Percentiles rank a stretch among this genome's conserved stretches.
Conservation (phyloP, 2,113 vertebrate species). For the Clinocottus analis region DNA sequence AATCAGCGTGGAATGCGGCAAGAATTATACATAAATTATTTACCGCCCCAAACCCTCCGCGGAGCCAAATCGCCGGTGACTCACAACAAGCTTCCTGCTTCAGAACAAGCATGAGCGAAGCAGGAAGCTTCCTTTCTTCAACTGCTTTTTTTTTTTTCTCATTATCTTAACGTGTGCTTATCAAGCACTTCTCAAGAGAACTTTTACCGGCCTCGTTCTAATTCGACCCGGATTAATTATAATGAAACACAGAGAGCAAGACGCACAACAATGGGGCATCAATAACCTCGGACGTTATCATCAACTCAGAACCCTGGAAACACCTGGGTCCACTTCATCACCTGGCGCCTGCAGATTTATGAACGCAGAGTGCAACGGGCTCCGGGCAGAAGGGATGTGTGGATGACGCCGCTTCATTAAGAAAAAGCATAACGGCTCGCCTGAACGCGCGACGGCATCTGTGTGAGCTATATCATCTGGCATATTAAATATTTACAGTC, state of each 20-base stretch:
- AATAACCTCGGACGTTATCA: slow-evolving; percentile 79
- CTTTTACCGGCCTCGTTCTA: slow-evolving; percentile 49
- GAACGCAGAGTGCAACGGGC: slow-evolving; percentile 39
- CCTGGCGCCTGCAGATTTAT: slow-evolving; percentile 71
- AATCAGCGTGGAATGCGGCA: slow-evolving; percentile 31
- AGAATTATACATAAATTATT: slow-evolving; percentile 9
- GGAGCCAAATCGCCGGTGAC: slow-evolving; percentile 14
- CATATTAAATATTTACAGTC: slow-evolving; percentile 72
- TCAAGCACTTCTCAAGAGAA: slow-evolving; percentile 31
- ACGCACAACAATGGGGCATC: slow-evolving; percentile 73
- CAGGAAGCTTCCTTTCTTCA: neutral
- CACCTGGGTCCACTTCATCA: slow-evolving; percentile 85
- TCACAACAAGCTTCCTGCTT: slow-evolving; percentile 10
- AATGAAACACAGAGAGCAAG: slow-evolving; percentile 66
- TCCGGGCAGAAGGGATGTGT: slow-evolving; percentile 56
- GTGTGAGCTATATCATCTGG: slow-evolving; percentile 54
- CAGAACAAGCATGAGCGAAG: neutral
- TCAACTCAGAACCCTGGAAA: slow-evolving; percentile 71
- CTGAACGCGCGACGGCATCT: slow-evolving; percentile 56
- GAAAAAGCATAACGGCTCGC: slow-evolving; percentile 39
- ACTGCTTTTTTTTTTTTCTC: slow-evolving; percentile 28
- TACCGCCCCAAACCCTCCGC: neutral
- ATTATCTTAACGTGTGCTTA: slow-evolving; percentile 12
- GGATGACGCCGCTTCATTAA: slow-evolving; percentile 78
- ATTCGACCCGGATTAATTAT: slow-evolving; percentile 67